Evolutionary conservation across 2,888 invertebrate species (phyloP).

Genomic region (Temnothorax rugatulus): DNA sequence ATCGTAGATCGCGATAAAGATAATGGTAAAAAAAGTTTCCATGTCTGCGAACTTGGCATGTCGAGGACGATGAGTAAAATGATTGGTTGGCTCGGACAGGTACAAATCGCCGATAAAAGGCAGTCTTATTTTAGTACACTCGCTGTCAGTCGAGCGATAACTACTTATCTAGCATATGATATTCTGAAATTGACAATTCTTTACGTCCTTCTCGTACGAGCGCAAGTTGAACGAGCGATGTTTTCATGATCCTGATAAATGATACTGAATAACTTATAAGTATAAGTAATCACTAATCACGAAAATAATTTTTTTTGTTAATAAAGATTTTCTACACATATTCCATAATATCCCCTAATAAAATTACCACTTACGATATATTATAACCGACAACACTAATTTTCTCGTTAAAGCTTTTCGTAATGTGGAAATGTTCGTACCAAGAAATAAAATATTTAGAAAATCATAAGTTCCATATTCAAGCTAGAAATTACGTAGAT

Average conservation of each 20-base stretch:
- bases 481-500: conserved; percentile 1
- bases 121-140: conserved; percentile 19
- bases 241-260: background rate
- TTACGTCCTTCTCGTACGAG: background rate
- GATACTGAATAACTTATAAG: background rate
- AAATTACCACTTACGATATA: background rate
- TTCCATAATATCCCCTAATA: background rate
- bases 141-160: conserved; percentile 33
- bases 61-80: conserved; percentile 60
- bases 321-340: background rate
- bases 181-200: conserved; percentile 27
- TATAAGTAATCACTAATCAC: background rate
- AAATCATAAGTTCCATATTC: background rate
- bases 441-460: background rate
- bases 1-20: conserved; percentile 32
- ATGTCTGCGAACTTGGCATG: conserved; percentile 49
- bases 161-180: conserved; percentile 16
- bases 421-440: background rate
- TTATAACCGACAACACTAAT: background rate
- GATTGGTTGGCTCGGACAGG: conserved; percentile 55
- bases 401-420: background rate
- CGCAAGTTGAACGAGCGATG: background rate
- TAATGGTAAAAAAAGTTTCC: conserved; percentile 15
- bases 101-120: conserved; percentile 55
- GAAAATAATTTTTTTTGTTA: background rate